Evolutionary conservation across 37 sponge, comb jelly and placozoan species (phyloP).

Genomic region (Corticium candelabrum): DNA sequence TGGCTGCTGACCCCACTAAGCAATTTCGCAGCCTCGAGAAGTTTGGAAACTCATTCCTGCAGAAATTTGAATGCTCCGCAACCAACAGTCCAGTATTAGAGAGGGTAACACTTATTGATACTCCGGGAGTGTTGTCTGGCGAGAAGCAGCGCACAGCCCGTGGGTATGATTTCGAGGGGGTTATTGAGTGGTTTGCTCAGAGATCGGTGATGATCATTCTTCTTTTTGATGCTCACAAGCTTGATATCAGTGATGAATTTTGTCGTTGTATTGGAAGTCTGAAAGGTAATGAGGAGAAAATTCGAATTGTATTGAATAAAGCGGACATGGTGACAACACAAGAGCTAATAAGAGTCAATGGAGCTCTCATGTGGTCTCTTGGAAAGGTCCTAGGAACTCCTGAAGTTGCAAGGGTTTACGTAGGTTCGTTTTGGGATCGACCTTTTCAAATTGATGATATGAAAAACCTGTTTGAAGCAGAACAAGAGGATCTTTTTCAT

Average conservation of each 20-base stretch:
- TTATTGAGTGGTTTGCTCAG: constrained; percentile 94
- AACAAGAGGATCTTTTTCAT: constrained; percentile 89
- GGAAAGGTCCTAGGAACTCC: constrained; percentile 92
- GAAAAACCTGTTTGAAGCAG: constrained; percentile 80
- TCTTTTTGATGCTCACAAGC: constrained; percentile 98
- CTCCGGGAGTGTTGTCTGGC: constrained; percentile 95
- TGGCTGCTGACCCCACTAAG: constrained; percentile 74
- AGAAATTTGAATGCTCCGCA: constrained; percentile 66
- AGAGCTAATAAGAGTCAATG: constrained; percentile 97
- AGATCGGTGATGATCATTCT: constrained; percentile 88
- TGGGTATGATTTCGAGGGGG: constrained; percentile 96
- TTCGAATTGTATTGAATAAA: constrained; percentile 93
- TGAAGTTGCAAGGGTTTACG: constrained; percentile 91
- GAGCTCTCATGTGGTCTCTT: constrained; percentile 99
- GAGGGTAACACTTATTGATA: constrained; percentile 87
- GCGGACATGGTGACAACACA: constrained; percentile 87
- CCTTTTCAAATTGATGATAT: constrained; percentile 67
- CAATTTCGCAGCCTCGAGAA: constrained; percentile 77
- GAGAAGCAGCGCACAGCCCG: constrained; percentile 89
- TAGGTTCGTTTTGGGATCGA: constrained; percentile 95
- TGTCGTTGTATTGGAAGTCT: constrained; percentile 75
- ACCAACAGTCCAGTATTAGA: constrained; percentile 75
- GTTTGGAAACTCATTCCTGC: constrained; percentile 87
- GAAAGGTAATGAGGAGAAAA: constrained; percentile 80
- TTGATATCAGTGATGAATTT: constrained; percentile 98